Evolutionary conservation across 2,113 vertebrate species (phyloP).

Genomic region (Phocoena sinus): DNA sequence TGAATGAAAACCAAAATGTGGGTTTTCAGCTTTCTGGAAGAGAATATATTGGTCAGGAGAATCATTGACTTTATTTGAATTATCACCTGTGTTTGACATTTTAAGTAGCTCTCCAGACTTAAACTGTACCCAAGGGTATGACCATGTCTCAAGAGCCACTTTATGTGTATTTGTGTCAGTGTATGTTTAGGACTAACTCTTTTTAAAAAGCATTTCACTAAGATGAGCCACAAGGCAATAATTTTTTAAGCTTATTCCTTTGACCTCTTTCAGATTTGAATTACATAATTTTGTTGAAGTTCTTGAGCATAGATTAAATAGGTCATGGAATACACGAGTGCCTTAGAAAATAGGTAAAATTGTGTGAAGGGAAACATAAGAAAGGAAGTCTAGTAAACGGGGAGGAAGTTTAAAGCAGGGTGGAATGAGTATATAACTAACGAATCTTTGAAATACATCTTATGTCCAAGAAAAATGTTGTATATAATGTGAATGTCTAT

Average conservation of each 20-base stretch:
- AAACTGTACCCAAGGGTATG: not conserved
- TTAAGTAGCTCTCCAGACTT: constrained; percentile 27
- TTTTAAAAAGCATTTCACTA: constrained; percentile 22
- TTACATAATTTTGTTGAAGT: constrained; percentile 18
- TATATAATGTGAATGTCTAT: not conserved
- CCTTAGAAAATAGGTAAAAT: not conserved
- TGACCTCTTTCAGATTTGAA: not conserved
- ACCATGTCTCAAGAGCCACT: not conserved
- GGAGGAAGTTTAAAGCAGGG: not conserved
- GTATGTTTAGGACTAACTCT: not conserved
- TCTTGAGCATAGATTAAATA: constrained; percentile 3
- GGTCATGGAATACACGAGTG: not conserved
- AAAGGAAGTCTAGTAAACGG: not conserved
- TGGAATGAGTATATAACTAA: not conserved
- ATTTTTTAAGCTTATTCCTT: not conserved
- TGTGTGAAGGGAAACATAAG: not conserved
- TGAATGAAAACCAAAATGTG: constrained; percentile 5
- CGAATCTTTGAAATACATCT: not conserved
- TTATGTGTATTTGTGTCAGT: not conserved
- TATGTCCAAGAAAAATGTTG: not conserved
- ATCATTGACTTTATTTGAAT: not conserved
- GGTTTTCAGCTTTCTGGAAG: not conserved
- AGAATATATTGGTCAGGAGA: not conserved
- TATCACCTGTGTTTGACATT: not conserved
- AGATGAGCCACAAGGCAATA: not conserved